Percentiles rank a stretch among this genome's conserved stretches.
Evolutionary conservation across 1,140 invertebrate genomes (phyloP).

Genomic region (Sitodiplosis mosellana): DNA sequence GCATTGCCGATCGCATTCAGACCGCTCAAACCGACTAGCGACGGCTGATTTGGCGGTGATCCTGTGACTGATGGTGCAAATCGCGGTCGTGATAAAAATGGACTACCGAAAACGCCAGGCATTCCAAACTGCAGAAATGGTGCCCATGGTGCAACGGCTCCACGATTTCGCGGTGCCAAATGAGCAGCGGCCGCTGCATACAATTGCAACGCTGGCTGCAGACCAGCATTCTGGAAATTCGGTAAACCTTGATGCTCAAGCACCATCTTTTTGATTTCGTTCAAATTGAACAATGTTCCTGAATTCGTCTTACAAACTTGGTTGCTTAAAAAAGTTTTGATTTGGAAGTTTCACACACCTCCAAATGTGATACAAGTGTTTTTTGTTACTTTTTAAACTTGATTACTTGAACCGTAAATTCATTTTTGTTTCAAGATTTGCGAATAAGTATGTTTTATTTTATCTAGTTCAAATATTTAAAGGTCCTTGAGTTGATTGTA

Average conservation of each 20-base stretch:
- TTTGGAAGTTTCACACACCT: no score
- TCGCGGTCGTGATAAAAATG: conserved; percentile 25
- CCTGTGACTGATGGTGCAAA: conserved; percentile 25
- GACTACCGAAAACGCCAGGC: conserved; percentile 25
- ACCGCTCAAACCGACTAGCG: conserved; percentile 14
- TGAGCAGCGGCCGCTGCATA: conserved; percentile 37
- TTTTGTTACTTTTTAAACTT: no score
- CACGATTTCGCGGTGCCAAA: conserved; percentile 29
- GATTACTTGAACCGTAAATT: no score
- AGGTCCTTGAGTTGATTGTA: no score
- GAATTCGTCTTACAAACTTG: no score
- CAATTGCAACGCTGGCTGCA: conserved; percentile 32
- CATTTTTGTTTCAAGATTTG: no score
- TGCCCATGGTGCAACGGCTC: conserved; percentile 30
- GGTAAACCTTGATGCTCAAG: conserved; percentile 5
- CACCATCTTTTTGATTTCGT: conserved; percentile 3
- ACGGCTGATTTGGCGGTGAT: conserved; percentile 3
- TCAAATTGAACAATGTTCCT: no score
- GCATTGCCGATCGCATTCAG: conserved; percentile 14
- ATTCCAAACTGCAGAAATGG: conserved; percentile 35
- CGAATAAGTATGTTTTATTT: no score
- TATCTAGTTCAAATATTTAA: no score
- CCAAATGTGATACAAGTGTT: no score
- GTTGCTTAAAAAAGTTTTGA: no score
- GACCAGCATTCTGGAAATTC: conserved; percentile 22